Conservation (phyloP, 2,888 invertebrate species). For the Fragum whitleyi region DNA sequence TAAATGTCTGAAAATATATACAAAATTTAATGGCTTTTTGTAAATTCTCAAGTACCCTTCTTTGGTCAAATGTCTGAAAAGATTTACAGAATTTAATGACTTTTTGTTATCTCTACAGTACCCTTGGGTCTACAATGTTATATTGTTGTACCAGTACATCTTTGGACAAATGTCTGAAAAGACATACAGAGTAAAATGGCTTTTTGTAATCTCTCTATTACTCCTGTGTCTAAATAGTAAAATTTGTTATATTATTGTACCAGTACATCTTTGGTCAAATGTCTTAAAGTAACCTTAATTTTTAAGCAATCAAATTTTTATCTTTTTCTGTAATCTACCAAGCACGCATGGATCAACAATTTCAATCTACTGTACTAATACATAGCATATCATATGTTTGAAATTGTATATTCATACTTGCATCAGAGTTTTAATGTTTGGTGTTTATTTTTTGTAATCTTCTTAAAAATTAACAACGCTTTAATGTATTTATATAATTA, state of each 20-base stretch:
- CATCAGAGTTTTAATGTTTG: too few relatives aligned
- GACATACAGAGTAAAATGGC: slow-evolving; percentile 64
- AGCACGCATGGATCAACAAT: slow-evolving; percentile 74
- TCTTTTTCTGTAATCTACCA: too few relatives aligned
- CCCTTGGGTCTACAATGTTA: slow-evolving; percentile 72
- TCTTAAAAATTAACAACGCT: too few relatives aligned
- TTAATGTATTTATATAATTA: too few relatives aligned
- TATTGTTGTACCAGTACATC: slow-evolving; percentile 74
- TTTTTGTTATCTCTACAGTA: slow-evolving; percentile 70
- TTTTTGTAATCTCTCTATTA: slow-evolving; percentile 71
- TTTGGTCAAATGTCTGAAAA: slow-evolving; percentile 71
- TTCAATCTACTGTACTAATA: slow-evolving; percentile 72
- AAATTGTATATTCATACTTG: too few relatives aligned
- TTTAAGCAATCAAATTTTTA: too few relatives aligned
- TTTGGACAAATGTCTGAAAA: slow-evolving; percentile 71
- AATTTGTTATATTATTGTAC: slow-evolving; percentile 74
- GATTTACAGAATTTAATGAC: slow-evolving; percentile 63
- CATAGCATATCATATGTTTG: slow-evolving; percentile 73
- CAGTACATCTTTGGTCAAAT: slow-evolving; percentile 73
- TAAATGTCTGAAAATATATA: too few relatives aligned
- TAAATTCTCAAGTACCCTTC: slow-evolving; percentile 70
- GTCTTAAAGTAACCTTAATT: slow-evolving; percentile 68
- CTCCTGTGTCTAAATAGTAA: slow-evolving; percentile 71
- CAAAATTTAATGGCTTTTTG: slow-evolving; percentile 75
- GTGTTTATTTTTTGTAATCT: too few relatives aligned